Evolutionary conservation across 2,888 invertebrate genomes (phyloP).

Genomic region (Tiliacea citrago): DNA sequence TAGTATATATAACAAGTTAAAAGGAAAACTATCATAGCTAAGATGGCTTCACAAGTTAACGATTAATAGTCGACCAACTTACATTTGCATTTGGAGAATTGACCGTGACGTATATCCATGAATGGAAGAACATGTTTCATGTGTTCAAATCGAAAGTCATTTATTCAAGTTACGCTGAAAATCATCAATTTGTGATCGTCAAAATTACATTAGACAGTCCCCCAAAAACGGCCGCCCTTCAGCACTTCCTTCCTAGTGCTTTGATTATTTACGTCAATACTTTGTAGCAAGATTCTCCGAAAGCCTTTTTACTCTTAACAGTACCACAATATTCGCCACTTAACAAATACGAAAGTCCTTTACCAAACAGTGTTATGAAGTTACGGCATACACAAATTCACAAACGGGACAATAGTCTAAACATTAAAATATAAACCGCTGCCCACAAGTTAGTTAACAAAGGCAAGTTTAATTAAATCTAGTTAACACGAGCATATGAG

Average conservation of each 20-base stretch:
- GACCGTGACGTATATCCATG: no score
- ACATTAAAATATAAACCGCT: constrained; percentile 63
- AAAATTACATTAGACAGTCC: neutral
- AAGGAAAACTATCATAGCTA: no score
- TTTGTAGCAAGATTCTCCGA: neutral
- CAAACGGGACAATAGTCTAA: constrained; percentile 60
- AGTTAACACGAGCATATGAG: constrained; percentile 44
- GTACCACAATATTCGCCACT: constrained; percentile 7
- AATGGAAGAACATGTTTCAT: no score
- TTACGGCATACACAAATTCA: constrained; percentile 48
- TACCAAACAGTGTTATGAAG: constrained; percentile 48
- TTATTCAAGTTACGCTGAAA: no score
- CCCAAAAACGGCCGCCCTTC: neutral
- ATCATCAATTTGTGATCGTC: neutral
- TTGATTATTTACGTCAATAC: neutral
- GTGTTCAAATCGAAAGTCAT: no score
- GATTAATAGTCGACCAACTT: no score
- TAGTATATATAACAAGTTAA: no score
- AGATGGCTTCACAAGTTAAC: no score
- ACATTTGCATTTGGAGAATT: no score
- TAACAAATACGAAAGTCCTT: constrained; percentile 48
- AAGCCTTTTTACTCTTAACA: neutral
- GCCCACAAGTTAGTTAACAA: constrained; percentile 55
- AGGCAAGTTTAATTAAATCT: constrained; percentile 65
- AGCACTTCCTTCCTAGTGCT: neutral